A percentile compares a stretch with the other conserved stretches of the same genome.
Evolutionary conservation across 2,113 vertebrate species (phyloP).

Genomic region (Ctenodactylus gundi): DNA sequence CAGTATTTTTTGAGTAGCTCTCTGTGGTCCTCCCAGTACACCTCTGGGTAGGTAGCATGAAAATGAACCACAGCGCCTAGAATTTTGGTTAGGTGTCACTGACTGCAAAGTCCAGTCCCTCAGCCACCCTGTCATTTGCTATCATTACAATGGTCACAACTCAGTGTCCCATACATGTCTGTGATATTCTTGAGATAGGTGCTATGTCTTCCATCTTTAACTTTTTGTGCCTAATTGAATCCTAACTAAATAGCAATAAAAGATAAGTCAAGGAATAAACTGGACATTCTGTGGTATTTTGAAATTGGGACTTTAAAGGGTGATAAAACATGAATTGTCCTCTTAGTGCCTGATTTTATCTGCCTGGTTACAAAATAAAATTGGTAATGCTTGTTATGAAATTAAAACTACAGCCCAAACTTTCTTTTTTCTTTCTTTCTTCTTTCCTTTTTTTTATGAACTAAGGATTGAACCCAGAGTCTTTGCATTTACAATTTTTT

Average conservation of each 20-base stretch:
- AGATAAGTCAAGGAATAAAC: neutral
- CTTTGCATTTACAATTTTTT: too few relatives aligned
- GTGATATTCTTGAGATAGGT: neutral
- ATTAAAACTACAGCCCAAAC: too few relatives aligned
- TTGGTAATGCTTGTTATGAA: neutral
- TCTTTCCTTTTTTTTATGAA: too few relatives aligned
- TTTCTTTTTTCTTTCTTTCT: too few relatives aligned
- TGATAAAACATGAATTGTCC: neutral
- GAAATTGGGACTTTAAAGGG: neutral
- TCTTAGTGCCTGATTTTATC: too few relatives aligned
- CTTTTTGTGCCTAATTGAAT: neutral
- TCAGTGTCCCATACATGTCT: fast-evolving
- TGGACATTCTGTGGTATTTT: neutral
- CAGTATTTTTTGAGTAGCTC: neutral
- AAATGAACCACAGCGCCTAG: neutral
- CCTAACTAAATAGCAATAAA: neutral
- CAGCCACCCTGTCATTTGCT: neutral
- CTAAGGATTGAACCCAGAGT: too few relatives aligned
- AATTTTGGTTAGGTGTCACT: neutral
- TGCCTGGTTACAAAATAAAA: neutral
- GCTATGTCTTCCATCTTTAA: neutral
- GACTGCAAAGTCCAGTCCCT: neutral
- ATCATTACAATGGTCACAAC: too few relatives aligned
- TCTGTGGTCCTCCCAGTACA: neutral
- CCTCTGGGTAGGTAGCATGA: neutral